Base-by-base conservation (phyloP, 2,888 invertebrate genomes). In the Tricholauxania praeusta region DNA sequence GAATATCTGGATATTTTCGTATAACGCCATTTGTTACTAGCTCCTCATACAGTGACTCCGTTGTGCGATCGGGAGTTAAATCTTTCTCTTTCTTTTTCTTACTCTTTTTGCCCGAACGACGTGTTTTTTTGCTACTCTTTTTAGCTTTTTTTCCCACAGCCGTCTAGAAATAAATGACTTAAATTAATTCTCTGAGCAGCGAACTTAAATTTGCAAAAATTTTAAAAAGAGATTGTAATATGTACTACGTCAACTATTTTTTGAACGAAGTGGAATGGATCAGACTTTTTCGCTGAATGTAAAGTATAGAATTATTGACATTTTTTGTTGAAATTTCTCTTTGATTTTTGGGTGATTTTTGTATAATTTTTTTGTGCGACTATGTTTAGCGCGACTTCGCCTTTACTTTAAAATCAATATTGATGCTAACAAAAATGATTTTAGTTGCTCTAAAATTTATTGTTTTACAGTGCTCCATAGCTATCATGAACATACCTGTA, bases 31-130 rank as follows among this genome's bases (percentile, higher is more conserved):
- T 95, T 0, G 93, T 91, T 0, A 98, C 92, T 17, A 98, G 88
- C 87, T 98, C 98, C 87, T 98, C 97, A 83, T 96, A 96, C 4
- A 98, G 88, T 0, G 96, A 97, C 85, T 96, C 96, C 0, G 93
- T 93, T 0, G 95, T 94, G 84, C 97, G 90, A 83, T 98, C 97
- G 1, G 95, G 95, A 0, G 98, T 98, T 66, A 98, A 88, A 88
- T 98, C 97, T 86, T 97, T 97, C 83, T 97, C 96, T 86, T 96
- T 96, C 86, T 96, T 96, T 88, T 95, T 96, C 85, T 97, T 97
- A 78, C 91, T 92, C 83, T 97, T 97, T 81, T 97, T 97, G 0
- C 94, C 94, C 39, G 93, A 93, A 15, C 94, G 90, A 51, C 94
- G 90, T 0, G 92, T 89, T 88, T 94, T 91, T 80, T 96, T 96